Conservation (phyloP, 1,140 invertebrate species). For the Brachionus asplanchnoidis region DNA sequence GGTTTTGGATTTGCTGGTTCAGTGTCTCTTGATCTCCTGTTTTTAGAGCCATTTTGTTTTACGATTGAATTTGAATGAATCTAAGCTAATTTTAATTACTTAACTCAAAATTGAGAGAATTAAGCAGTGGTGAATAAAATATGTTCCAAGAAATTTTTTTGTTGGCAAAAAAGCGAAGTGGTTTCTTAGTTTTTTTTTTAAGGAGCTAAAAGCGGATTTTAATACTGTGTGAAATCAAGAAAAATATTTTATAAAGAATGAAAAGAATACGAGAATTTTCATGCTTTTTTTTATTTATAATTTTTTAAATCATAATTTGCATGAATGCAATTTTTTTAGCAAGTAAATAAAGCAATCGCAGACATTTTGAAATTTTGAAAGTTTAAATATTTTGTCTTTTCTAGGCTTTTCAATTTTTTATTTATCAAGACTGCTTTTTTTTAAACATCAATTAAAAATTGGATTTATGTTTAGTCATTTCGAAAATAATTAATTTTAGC, state of each 20-base stretch:
- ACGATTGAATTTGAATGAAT: not conserved
- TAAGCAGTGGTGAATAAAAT: not conserved
- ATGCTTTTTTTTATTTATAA: slow-evolving; percentile 15
- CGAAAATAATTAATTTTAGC: not conserved
- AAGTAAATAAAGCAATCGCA: not conserved
- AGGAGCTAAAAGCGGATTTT: not conserved
- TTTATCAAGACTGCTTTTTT: not conserved
- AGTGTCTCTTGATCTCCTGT: not conserved
- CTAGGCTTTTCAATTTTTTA: not conserved
- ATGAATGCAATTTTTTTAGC: slow-evolving; percentile 16
- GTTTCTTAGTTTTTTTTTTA: not conserved
- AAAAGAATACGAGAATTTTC: slow-evolving; percentile 23
- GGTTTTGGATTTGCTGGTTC: not conserved
- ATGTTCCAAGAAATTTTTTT: not conserved
- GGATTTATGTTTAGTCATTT: not conserved
- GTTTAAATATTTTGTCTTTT: slow-evolving; percentile 1
- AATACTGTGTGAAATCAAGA: not conserved
- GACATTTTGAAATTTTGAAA: slow-evolving; percentile 10
- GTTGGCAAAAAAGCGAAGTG: not conserved
- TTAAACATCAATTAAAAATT: not conserved
- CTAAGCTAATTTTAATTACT: not conserved
- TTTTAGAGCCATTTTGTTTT: slow-evolving; percentile 5
- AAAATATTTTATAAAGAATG: not conserved
- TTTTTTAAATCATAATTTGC: not conserved
- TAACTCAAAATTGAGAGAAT: not conserved